Conservation (phyloP, 1,140 invertebrate genomes). For the Mylabris phalerata region DNA sequence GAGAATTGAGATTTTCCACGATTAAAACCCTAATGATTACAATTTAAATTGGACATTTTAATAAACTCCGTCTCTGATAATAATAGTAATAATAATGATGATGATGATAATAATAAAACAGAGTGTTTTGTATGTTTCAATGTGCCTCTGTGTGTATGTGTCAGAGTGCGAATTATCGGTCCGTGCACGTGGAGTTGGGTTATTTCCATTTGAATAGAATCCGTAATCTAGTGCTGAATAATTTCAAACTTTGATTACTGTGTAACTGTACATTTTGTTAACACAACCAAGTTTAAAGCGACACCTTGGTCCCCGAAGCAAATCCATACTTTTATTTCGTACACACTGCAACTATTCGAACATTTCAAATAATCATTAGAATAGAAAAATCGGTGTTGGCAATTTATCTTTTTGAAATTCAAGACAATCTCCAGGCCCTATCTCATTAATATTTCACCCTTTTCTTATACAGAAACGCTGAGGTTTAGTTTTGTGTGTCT, state of each 20-base stretch:
- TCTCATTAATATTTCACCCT: neutral
- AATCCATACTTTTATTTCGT: too few relatives aligned
- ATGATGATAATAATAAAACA: too few relatives aligned
- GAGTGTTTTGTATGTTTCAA: too few relatives aligned
- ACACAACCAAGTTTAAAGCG: too few relatives aligned
- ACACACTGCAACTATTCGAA: too few relatives aligned
- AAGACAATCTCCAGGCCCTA: too few relatives aligned
- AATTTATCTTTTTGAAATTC: too few relatives aligned
- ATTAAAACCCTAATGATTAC: conserved; percentile 7
- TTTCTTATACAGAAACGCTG: conserved; percentile 12
- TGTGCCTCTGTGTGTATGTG: neutral
- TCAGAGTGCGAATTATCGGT: conserved; percentile 28
- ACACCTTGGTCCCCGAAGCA: too few relatives aligned
- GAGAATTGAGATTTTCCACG: too few relatives aligned
- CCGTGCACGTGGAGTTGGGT: conserved; percentile 27
- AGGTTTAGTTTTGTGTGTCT: conserved; percentile 13
- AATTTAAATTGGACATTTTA: conserved; percentile 16
- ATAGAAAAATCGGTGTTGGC: too few relatives aligned
- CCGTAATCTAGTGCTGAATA: conserved; percentile 33
- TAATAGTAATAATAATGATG: too few relatives aligned
- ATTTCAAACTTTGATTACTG: conserved; percentile 34
- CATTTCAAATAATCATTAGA: too few relatives aligned
- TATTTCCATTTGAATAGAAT: conserved; percentile 36
- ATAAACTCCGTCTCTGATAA: neutral
- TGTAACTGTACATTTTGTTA: conserved; percentile 28